These are phyloP conservation scores for Avahi laniger DNA, from an alignment of 2,797 vertebrate species.

Conservation along the genomic window DNA sequence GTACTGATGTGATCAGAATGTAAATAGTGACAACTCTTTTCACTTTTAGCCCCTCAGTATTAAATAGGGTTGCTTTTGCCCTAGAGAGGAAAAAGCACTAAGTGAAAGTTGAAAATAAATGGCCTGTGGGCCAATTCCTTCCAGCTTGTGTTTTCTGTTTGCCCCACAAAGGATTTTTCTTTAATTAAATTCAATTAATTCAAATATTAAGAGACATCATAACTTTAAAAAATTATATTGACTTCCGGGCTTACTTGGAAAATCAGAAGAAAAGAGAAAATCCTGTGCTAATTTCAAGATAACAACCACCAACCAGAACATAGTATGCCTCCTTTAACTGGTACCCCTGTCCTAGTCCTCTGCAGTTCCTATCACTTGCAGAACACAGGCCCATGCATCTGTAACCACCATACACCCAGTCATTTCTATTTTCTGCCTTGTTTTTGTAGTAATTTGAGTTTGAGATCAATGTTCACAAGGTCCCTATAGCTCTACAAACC, in stretches of 20 bases:
- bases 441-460: neutral
- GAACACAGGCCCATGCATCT: rapidly evolving
- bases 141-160: neutral
- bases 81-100: neutral
- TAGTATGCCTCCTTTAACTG: neutral
- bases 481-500: neutral
- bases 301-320: neutral
- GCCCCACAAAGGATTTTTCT: neutral
- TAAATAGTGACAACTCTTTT: neutral
- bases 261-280: neutral
- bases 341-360: neutral
- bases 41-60: neutral
- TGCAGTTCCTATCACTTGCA: neutral
- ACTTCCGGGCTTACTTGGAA: neutral
- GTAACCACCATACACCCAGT: neutral
- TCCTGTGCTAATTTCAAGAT: neutral
- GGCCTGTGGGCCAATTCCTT: neutral
- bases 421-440: neutral
- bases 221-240: neutral
- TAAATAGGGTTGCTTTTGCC: neutral
- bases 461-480: neutral
- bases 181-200: conserved; percentile 33
- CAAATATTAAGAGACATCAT: neutral
- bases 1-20: neutral
- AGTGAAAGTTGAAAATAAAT: neutral